Percentiles rank a stretch among this genome's conserved stretches.
Evolutionary conservation across 2,888 invertebrate genomes (phyloP).

Genomic region (Actias luna): DNA sequence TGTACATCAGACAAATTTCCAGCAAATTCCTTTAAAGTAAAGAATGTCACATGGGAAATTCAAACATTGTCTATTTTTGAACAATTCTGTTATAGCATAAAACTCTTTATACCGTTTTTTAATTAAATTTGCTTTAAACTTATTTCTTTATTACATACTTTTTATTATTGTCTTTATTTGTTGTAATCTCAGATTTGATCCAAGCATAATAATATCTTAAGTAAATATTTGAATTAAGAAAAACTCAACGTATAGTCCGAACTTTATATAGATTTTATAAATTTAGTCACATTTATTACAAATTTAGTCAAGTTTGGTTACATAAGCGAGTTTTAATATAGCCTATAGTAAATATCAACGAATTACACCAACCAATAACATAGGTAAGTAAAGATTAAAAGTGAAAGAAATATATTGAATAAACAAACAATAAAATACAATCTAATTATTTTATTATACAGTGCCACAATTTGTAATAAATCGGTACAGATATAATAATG

Average conservation of each 20-base stretch:
- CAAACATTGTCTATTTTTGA: not conserved
- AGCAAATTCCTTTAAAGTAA: slow-evolving; percentile 13
- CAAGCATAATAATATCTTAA: not conserved
- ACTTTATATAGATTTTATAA: not conserved
- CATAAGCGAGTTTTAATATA: no score
- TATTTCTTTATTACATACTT: no score
- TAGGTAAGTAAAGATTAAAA: no score
- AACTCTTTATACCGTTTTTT: not conserved
- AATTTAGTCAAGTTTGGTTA: no score
- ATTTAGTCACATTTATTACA: not conserved
- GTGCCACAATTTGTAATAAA: no score
- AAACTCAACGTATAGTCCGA: not conserved
- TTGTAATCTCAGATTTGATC: not conserved
- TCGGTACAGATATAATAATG: no score
- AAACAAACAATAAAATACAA: no score
- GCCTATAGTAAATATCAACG: no score
- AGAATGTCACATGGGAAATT: not conserved
- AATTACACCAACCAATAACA: no score
- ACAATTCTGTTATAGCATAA: not conserved
- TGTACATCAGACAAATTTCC: slow-evolving; percentile 8
- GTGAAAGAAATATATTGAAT: no score
- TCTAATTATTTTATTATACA: no score
- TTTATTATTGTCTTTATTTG: not conserved
- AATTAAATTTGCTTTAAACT: not conserved
- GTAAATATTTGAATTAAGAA: not conserved